Evolutionary conservation across 2,797 vertebrate species (phyloP), one percentile per base, ranked within the genome.

Genomic region (Chaetodon trifasciatus): DNA sequence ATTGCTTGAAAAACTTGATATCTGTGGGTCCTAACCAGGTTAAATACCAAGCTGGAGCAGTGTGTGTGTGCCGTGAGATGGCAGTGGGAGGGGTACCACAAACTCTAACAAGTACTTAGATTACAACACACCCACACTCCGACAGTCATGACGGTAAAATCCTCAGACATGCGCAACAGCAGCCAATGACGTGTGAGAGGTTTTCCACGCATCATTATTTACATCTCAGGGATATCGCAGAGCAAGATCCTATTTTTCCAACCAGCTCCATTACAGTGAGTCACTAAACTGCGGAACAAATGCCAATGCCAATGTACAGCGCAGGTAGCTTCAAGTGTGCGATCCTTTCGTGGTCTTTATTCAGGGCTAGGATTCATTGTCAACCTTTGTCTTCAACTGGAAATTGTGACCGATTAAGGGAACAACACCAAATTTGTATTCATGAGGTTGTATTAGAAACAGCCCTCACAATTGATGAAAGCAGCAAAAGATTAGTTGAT

Each of bases 41-140:
- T 52, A 44, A 67, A 66, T 12, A 63, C 21, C 16, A 50, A 0
- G 9, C 47, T 37, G 69, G 7, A 56, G 17, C 15, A 47, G 9
- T 44, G 61, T 52, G 52, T 16, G 46, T 16, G 8, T 49, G 42
- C 23, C 40, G 42, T 4, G 19, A 21, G 17, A 47, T 24, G 17
- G 47, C 12, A 11, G 37, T 24, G 32, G 49, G 37, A 10, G 6
- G 62, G 21, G 28, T 10, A 57, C 23, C 49, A 69, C 52, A 79
- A 77, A 81, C 62, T 40, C 84, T 85, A 56, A 82, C 67, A 71
- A 74, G 64, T 52, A 28, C 66, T 81, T 78, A 50, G 63, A 77
- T 80, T 73, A 67, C 58, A 57, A 60, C 53, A 44, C 8, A 24
- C 44, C 3, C 21, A 8, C 47, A 50, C 39, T 23, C 17, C 4